Evolutionary conservation across 1,140 invertebrate species (phyloP), one percentile per base, ranked within the genome.

Genomic region (Archegozetes longisetosus): DNA sequence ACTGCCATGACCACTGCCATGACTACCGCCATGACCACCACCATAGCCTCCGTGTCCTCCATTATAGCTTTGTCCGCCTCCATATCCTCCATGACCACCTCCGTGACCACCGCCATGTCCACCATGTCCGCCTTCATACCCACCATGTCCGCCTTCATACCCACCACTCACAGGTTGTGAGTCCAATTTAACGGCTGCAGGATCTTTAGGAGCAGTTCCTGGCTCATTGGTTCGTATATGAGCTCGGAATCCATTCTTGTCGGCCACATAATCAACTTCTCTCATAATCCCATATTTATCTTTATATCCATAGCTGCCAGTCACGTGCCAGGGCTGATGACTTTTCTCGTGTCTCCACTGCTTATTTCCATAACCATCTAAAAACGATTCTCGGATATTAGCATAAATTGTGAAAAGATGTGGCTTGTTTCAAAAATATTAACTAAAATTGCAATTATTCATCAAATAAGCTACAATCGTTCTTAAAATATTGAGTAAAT

Each of bases 361-460:
- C 23, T 54, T 63, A 50, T 64, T 64, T 20, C 62, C 62, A 28
- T 60, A 62, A 26, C 60, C 60, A 60, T 64, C 62, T 58, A n/a
- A 12, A 14, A 23, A 3, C 17, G 22, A 2, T 3, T 57, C 40
- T 25, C 25, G 12, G 2, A 6, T n/a, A 47, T 46, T 17, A 48
- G 3, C 28, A 46, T 46, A n/a, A 14, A 51, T 6, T 51, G 22
- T 55, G 1, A 20, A 17, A 24, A 1, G 32, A 53, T 53, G 25
- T n/a, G 20, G 23, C 2, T 54, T 54, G 2, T 27, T 27, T 48
- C 2, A 28, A 17, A 27, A 22, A 28, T 24, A 23, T 12, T 23
- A 24, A 13, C 3, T 53, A 23, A 53, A n/a, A n/a, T n/a, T n/a
- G n/a, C n/a, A n/a, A n/a, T n/a, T n/a, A n/a, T n/a, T n/a, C n/a